Conservation (phyloP, 2,797 vertebrate genomes). For the Alosa sapidissima region DNA sequence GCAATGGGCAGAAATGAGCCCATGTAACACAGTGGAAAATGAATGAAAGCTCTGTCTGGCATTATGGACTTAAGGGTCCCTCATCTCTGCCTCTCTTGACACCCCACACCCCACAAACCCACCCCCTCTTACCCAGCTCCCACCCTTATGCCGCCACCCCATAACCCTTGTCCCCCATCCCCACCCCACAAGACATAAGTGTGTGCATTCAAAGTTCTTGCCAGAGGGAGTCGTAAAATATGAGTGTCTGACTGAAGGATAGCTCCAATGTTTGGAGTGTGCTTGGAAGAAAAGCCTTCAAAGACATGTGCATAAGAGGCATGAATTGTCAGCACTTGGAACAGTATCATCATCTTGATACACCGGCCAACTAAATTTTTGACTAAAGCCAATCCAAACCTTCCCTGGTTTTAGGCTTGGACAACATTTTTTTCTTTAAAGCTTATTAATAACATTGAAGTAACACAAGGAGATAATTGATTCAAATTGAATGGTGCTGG, state of each 20-base stretch:
- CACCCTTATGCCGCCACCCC: not conserved
- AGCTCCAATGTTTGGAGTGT: not conserved
- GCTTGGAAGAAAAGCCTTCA: not conserved
- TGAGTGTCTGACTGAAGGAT: not conserved
- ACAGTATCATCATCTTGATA: not conserved
- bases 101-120: not conserved
- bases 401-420: not conserved
- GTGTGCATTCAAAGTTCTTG: not conserved
- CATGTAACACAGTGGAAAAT: conserved; percentile 53
- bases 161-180: conserved; percentile 19
- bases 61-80: conserved; percentile 44
- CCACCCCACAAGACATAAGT: not conserved
- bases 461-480: not conserved
- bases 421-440: not conserved
- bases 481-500: not conserved
- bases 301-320: not conserved
- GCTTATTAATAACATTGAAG: not conserved
- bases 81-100: conserved; percentile 34
- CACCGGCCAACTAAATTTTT: not conserved
- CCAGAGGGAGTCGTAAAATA: not conserved
- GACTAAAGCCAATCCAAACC: not conserved
- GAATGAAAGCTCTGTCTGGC: conserved; percentile 61
- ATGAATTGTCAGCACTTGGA: not conserved
- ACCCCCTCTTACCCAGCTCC: conserved; percentile 22
- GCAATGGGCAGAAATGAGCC: conserved; percentile 56